phyloP scores from a whole-genome alignment of 2,113 vertebrate genomes.

The Callipepla squamata region DNA sequence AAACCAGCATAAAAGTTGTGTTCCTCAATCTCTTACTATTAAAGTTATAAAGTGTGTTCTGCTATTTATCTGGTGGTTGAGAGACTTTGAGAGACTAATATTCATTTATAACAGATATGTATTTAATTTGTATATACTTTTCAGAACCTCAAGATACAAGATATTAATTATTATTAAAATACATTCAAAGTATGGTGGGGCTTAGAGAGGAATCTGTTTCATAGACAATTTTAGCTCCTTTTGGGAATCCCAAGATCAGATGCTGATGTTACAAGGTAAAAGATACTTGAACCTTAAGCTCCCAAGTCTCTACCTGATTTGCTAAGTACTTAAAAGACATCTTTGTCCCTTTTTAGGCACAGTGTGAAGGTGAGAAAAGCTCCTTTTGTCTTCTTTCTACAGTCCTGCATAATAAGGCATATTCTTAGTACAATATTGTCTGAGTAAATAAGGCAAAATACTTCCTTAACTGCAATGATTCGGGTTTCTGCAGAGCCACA shows the following conservation, averaged over 20 bases:
- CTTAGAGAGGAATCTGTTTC: neutral
- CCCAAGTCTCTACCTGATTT: neutral
- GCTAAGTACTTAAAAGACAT: neutral
- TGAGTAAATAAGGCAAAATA: conserved; percentile 16
- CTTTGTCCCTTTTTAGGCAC: neutral
- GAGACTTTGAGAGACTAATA: neutral
- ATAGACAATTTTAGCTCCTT: neutral
- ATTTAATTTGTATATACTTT: neutral
- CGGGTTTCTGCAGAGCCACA: neutral
- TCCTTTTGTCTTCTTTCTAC: neutral
- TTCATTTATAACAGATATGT: neutral
- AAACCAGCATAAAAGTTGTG: neutral
- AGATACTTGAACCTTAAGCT: neutral
- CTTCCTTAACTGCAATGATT: neutral
- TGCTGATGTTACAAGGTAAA: neutral
- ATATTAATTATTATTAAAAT: neutral
- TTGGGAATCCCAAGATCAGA: neutral
- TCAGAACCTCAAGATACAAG: neutral
- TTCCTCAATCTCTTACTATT: neutral
- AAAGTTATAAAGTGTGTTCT: neutral
- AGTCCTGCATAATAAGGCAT: neutral
- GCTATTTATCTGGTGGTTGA: neutral
- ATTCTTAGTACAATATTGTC: neutral
- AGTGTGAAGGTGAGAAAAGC: neutral
- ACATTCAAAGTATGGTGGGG: neutral